Percentiles rank a stretch among this genome's conserved stretches.
Evolutionary conservation across 2,797 vertebrate species (phyloP).

Genomic region (Argentina silus): DNA sequence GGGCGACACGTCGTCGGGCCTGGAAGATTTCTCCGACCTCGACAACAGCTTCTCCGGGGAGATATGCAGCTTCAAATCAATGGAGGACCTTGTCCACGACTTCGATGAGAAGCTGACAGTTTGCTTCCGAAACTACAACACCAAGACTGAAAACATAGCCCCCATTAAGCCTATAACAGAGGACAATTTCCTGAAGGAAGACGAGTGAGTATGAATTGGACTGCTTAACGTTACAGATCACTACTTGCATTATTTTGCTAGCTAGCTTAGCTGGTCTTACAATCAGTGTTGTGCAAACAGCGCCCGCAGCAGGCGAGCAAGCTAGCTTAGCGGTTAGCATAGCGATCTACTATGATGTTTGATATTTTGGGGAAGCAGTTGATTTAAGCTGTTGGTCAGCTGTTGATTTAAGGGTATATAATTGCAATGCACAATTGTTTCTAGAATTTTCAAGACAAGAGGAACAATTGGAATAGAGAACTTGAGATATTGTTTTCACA

Average conservation of each 20-base stretch:
- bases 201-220: constrained; percentile 79
- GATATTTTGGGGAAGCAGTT: too few relatives aligned
- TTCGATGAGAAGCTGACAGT: constrained; percentile 91
- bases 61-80: constrained; percentile 79
- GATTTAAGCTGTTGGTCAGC: too few relatives aligned
- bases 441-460: too few relatives aligned
- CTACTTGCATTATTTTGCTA: constrained; percentile 17
- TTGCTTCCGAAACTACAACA: constrained; percentile 88
- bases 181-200: constrained; percentile 85
- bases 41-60: constrained; percentile 79
- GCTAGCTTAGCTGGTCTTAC: constrained; percentile 6
- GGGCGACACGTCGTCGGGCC: constrained; percentile 72
- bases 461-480: too few relatives aligned
- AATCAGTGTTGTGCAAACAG: constrained; percentile 44
- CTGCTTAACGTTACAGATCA: too few relatives aligned
- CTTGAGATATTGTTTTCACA: too few relatives aligned
- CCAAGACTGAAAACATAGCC: constrained; percentile 81
- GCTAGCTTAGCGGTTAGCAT: too few relatives aligned
- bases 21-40: constrained; percentile 75
- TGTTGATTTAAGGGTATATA: too few relatives aligned
- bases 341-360: too few relatives aligned
- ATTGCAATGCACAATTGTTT: too few relatives aligned
- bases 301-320: too few relatives aligned
- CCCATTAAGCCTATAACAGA: constrained; percentile 89
- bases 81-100: constrained; percentile 82